Evolutionary conservation across 2,888 invertebrate species (phyloP), one percentile per base, ranked within the genome.

Genomic region (Nemotelus pantherinus): DNA sequence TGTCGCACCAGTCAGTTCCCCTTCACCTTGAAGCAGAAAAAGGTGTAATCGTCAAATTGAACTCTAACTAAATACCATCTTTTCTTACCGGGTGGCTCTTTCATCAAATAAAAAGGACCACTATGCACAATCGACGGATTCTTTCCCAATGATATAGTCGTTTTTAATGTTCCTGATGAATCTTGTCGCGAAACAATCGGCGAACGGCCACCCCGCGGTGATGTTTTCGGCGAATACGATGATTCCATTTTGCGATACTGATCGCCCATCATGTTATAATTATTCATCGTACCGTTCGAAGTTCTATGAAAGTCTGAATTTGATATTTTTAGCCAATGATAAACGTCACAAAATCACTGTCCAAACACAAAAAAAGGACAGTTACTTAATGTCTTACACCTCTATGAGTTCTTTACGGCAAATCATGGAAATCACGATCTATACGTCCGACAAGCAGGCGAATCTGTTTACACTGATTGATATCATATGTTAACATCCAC

Each of bases 21-120:
- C 95, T 89, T 95, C 94, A 88, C 92, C 96, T 95, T 25, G 25
- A 25, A 0, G 25, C 25, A 25, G 25, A 60, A 44, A 3, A 6
- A 74, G 9, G 1, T 5, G 25, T 25, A 25, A 25, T 25, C 25
- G 25, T 25, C 45, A 60, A 53, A 45, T 70, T 53, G 9, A 48
- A n/a, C 25, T 25, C 10, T 7, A 43, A 43, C 43, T 9, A 9
- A 44, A 41, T 39, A 4, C 63, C 4, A 0, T 25, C 9, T 4
- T 39, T 58, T 81, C 84, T 84, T 89, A 95, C 95, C 93, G 89
- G 96, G 96, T 85, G 95, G 95, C 89, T 97, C 97, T 90, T 96
- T 97, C 94, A 98, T 95, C 87, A 98, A 93, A 90, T 98, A 98
- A 89, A 98, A 98, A 84, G 98, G 98, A 84, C 98, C 98, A 89